Percentiles rank a stretch among this genome's conserved stretches.
These are phyloP conservation scores for Stichodactyla helianthus DNA, from an alignment of 64 coral and sea anemone species.

Conservation along the genomic window DNA sequence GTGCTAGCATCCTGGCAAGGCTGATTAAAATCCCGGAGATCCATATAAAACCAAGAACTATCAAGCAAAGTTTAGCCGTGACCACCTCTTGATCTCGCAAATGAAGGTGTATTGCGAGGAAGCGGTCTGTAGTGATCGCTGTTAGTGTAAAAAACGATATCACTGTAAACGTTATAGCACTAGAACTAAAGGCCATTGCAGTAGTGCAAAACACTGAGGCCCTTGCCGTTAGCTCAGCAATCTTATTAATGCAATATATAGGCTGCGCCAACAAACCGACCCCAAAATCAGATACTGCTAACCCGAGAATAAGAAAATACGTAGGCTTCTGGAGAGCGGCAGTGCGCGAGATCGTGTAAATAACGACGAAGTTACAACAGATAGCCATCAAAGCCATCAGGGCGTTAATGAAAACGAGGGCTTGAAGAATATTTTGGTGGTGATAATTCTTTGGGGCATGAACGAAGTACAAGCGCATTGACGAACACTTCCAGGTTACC, in stretches of 20 bases:
- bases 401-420: background rate
- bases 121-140: constrained; percentile 27
- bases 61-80: constrained; percentile 10
- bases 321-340: background rate
- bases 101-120: constrained; percentile 30
- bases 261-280: constrained; percentile 7
- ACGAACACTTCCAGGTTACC: background rate
- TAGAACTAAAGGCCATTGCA: background rate
- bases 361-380: background rate
- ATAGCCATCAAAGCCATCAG: background rate
- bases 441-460: background rate
- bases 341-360: background rate
- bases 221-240: background rate
- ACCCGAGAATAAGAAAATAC: constrained; percentile 2
- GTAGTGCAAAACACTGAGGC: background rate
- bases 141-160: constrained; percentile 20
- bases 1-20: background rate
- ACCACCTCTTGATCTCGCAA: constrained; percentile 42
- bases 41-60: constrained; percentile 7
- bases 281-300: constrained; percentile 33
- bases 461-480: background rate
- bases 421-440: background rate
- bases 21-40: background rate
- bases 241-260: background rate
- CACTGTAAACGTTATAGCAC: background rate